Conservation (phyloP, 1,140 invertebrate species). For the Drosophila nigrodunni region DNA sequence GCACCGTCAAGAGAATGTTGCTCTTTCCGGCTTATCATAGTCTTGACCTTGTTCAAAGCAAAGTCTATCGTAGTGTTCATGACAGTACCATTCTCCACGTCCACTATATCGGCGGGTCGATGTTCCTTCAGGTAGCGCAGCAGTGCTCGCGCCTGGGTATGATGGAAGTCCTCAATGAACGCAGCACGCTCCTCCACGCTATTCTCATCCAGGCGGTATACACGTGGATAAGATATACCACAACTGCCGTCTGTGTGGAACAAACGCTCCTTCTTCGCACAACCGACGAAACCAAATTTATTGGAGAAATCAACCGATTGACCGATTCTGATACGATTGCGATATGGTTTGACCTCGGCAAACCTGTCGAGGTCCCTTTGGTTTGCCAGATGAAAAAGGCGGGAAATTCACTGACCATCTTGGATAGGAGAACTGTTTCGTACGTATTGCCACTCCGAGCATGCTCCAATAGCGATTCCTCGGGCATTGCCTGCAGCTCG, state of each 20-base stretch:
- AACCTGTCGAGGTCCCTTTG: conserved; percentile 72
- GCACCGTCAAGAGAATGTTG: conserved; percentile 67
- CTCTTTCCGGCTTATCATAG: conserved; percentile 66
- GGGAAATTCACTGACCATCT: conserved; percentile 86
- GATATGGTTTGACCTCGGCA: conserved; percentile 83
- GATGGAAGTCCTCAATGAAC: conserved; percentile 87
- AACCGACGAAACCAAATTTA: conserved; percentile 87
- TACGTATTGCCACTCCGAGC: conserved; percentile 75
- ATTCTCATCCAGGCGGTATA: conserved; percentile 86
- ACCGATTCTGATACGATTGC: conserved; percentile 86
- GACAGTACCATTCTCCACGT: conserved; percentile 53
- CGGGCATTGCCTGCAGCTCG: conserved; percentile 82
- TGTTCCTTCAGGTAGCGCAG: conserved; percentile 90
- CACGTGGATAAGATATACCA: conserved; percentile 86
- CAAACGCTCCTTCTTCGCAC: conserved; percentile 87
- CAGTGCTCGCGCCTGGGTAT: conserved; percentile 93
- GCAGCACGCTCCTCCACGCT: conserved; percentile 84
- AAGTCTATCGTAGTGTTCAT: conserved; percentile 86
- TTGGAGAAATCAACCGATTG: conserved; percentile 86
- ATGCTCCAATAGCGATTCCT: conserved; percentile 68
- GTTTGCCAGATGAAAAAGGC: conserved; percentile 87
- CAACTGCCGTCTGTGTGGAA: conserved; percentile 86
- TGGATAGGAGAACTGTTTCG: conserved; percentile 85
- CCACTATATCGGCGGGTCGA: conserved; percentile 42
- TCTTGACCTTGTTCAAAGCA: conserved; percentile 84